phyloP scores from a whole-genome alignment of 2,888 invertebrate species.

The Morpho achilles region DNA sequence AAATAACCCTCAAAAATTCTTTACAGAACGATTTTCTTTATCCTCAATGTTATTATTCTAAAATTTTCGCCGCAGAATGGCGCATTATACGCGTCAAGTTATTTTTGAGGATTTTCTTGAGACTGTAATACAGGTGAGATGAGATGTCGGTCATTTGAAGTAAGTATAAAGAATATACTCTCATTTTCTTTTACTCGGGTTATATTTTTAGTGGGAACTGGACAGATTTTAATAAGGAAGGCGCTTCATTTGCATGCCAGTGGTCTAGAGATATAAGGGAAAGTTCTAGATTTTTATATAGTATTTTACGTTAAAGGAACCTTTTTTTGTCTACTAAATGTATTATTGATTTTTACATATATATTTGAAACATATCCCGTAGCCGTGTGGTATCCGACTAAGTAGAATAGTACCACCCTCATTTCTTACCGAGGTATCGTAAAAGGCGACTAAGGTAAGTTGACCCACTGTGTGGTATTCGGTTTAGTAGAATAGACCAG shows the following conservation, averaged over 20 bases:
- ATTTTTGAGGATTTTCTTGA: slow-evolving; percentile 26
- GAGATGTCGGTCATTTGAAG: slow-evolving; percentile 27
- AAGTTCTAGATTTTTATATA: not conserved
- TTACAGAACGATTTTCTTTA: not conserved
- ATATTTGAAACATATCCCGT: too few species aligned
- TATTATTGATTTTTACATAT: too few species aligned
- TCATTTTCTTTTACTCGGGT: slow-evolving; percentile 23
- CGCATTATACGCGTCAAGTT: slow-evolving; percentile 30
- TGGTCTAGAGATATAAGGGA: slow-evolving; percentile 16
- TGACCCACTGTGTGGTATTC: too few species aligned
- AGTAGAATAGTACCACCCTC: too few species aligned
- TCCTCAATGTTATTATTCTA: slow-evolving; percentile 9
- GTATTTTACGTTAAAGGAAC: not conserved
- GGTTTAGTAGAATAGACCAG: too few species aligned
- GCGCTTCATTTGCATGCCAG: slow-evolving; percentile 28
- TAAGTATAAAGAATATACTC: slow-evolving; percentile 25
- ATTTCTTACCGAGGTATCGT: too few species aligned
- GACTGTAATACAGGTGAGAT: slow-evolving; percentile 25
- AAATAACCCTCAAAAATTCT: slow-evolving; percentile 28
- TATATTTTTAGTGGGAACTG: slow-evolving; percentile 27
- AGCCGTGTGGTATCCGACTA: too few species aligned
- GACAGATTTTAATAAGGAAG: slow-evolving; percentile 31
- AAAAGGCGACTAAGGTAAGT: too few species aligned
- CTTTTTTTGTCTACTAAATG: too few species aligned
- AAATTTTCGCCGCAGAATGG: slow-evolving; percentile 30